A percentile compares a stretch with the other conserved stretches of the same genome.
Evolutionary conservation across 2,113 vertebrate genomes (phyloP).

Genomic region (Nestor notabilis): DNA sequence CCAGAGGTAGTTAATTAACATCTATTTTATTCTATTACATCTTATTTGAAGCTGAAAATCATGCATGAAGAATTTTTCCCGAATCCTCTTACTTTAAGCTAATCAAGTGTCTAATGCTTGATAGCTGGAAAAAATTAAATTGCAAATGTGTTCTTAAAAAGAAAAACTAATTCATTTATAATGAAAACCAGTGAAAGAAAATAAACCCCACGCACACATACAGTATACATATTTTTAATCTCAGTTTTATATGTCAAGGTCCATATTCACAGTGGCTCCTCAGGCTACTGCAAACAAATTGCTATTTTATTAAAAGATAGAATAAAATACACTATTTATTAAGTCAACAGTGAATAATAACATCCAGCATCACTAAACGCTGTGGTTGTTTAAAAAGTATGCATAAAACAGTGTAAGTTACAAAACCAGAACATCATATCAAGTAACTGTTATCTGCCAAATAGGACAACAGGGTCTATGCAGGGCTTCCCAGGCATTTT

Average conservation of each 20-base stretch:
- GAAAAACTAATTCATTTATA: constrained; percentile 33
- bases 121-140: constrained; percentile 50
- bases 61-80: neutral
- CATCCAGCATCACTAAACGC: neutral
- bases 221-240: neutral
- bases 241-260: neutral
- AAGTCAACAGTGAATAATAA: neutral
- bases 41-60: constrained; percentile 45
- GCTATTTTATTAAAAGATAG: neutral
- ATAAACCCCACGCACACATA: neutral
- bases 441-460: neutral
- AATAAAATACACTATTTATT: neutral
- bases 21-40: constrained; percentile 36
- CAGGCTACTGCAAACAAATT: neutral
- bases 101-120: constrained; percentile 38
- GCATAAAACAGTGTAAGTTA: neutral
- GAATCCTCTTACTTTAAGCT: constrained; percentile 51
- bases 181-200: constrained; percentile 25
- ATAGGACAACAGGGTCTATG: neutral
- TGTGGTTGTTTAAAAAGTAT: neutral
- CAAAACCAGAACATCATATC: neutral
- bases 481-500: neutral
- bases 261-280: neutral
- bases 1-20: constrained; percentile 46
- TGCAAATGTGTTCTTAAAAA: constrained; percentile 21